Conservation (phyloP, 2,797 vertebrate species). For the Neoniphon sammara region DNA sequence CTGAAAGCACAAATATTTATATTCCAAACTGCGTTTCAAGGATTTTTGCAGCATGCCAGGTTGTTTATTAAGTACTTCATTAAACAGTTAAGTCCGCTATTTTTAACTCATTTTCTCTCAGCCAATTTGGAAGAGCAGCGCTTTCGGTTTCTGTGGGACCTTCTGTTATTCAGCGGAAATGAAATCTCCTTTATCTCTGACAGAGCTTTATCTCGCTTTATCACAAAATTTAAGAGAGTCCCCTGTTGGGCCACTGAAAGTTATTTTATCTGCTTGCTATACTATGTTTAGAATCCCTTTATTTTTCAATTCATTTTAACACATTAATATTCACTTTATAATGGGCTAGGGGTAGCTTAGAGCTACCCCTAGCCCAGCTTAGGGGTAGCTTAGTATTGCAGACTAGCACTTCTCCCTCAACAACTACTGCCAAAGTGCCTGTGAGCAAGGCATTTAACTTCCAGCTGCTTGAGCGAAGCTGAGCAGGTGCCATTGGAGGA, state of each 20-base stretch:
- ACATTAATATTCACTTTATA: neutral
- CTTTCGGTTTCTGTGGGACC: conserved; percentile 19
- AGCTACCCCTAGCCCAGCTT: no score
- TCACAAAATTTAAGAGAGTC: neutral
- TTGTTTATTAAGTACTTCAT: conserved; percentile 52
- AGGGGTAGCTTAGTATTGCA: no score
- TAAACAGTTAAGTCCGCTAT: conserved; percentile 45
- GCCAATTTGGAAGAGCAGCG: conserved; percentile 23
- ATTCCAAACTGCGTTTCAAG: conserved; percentile 24
- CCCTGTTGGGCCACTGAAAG: neutral
- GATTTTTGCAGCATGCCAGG: conserved; percentile 18
- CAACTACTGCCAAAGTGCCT: no score
- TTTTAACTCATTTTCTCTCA: conserved; percentile 36
- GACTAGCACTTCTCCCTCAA: no score
- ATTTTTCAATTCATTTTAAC: neutral
- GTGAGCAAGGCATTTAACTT: no score
- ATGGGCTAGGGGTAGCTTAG: no score
- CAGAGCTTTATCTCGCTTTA: conserved; percentile 3
- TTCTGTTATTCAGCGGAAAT: conserved; percentile 14
- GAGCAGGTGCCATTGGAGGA: no score
- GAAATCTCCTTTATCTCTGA: conserved; percentile 9
- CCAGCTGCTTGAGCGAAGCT: no score
- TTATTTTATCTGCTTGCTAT: neutral
- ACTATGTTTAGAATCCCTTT: neutral
- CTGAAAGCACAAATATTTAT: conserved; percentile 34